Evolutionary conservation across 2,797 vertebrate species (phyloP).

Genomic region (Thaleichthys pacificus): DNA sequence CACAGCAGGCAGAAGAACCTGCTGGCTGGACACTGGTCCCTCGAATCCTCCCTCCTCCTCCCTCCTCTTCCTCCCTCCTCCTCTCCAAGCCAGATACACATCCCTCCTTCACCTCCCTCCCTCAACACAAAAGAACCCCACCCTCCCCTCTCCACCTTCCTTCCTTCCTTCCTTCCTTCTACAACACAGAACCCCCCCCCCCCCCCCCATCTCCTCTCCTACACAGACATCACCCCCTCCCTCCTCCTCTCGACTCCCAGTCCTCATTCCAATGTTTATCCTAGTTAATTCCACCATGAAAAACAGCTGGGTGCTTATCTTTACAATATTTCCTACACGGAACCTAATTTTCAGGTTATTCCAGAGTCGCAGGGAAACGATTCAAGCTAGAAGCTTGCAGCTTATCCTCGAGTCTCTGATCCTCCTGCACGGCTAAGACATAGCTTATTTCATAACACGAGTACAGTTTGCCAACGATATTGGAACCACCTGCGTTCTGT

Average conservation of each 20-base stretch:
- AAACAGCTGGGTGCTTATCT: constrained; percentile 19
- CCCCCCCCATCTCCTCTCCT: no score
- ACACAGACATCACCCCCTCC: neutral
- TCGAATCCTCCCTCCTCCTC: neutral
- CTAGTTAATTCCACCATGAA: constrained; percentile 6
- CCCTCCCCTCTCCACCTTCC: no score
- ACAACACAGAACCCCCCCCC: no score
- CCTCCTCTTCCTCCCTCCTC: neutral
- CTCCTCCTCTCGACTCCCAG: neutral
- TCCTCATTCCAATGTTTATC: constrained; percentile 19
- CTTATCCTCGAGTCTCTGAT: constrained; percentile 11
- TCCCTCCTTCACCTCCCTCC: neutral
- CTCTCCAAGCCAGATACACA: no score
- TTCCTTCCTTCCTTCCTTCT: no score
- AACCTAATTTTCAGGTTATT: constrained; percentile 25
- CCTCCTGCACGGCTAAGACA: neutral
- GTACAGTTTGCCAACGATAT: constrained; percentile 24
- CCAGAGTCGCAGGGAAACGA: constrained; percentile 2
- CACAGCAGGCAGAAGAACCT: constrained; percentile 10
- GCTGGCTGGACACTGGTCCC: constrained; percentile 7
- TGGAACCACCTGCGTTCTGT: constrained; percentile 46
- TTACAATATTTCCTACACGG: constrained; percentile 16
- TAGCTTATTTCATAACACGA: constrained; percentile 18
- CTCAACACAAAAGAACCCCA: no score
- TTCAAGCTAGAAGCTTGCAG: constrained; percentile 8